A percentile compares a stretch with the other conserved stretches of the same genome.
phyloP scores from a whole-genome alignment of 2,113 vertebrate genomes.

The Chloroceryle aenea region DNA sequence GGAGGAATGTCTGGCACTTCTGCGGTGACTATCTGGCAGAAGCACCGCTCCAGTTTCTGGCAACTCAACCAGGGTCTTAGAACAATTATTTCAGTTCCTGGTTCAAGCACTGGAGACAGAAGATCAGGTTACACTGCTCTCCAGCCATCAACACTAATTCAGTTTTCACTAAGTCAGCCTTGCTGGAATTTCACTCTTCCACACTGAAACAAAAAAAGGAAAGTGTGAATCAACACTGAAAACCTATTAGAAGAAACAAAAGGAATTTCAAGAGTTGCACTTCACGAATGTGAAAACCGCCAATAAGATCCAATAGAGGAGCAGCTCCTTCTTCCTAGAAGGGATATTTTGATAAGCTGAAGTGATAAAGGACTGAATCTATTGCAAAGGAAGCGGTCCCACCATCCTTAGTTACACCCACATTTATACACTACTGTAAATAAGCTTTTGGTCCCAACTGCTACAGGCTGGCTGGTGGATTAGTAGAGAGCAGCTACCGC shows the following conservation, averaged over 20 bases:
- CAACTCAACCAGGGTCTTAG: slow-evolving; percentile 27
- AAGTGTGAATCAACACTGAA: slow-evolving; percentile 45
- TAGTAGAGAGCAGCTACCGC: fast-evolving
- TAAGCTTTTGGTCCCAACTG: neutral
- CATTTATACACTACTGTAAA: neutral
- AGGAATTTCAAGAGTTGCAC: neutral
- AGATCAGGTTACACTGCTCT: slow-evolving; percentile 58
- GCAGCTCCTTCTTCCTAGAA: neutral
- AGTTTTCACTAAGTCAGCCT: slow-evolving; percentile 65
- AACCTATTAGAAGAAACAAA: slow-evolving; percentile 20
- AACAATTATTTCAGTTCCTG: slow-evolving; percentile 67
- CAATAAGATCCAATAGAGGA: neutral
- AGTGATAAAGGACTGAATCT: neutral
- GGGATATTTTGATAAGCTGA: neutral
- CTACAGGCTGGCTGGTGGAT: neutral
- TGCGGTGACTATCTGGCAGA: slow-evolving; percentile 60
- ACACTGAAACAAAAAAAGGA: neutral
- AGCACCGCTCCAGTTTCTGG: slow-evolving; percentile 12
- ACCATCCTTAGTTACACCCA: neutral
- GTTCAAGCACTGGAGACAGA: slow-evolving; percentile 14
- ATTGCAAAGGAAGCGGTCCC: neutral
- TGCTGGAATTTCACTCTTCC: slow-evolving; percentile 62
- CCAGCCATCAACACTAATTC: slow-evolving; percentile 53
- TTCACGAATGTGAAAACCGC: neutral
- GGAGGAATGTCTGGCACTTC: slow-evolving; percentile 63